These are phyloP conservation scores for Drosophila erecta DNA, from an alignment of 1,140 invertebrate species.

Conservation along the genomic window DNA sequence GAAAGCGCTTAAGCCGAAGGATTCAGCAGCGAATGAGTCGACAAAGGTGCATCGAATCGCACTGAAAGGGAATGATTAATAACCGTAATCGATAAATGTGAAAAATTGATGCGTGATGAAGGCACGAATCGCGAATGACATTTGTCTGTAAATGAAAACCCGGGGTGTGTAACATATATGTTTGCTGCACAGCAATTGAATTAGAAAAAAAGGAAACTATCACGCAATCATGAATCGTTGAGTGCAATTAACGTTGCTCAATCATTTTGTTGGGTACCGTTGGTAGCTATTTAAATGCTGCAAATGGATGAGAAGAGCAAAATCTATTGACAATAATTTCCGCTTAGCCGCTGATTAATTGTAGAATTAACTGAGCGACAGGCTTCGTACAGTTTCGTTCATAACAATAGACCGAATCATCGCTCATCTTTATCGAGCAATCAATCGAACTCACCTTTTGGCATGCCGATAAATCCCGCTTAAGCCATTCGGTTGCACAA, in stretches of 20 bases:
- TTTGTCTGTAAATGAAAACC: too few species aligned
- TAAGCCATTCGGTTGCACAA: slow-evolving; percentile 43
- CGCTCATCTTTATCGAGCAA: slow-evolving; percentile 66
- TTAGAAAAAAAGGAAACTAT: not conserved
- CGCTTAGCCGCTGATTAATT: slow-evolving; percentile 1
- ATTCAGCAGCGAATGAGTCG: slow-evolving; percentile 25
- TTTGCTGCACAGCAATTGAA: not conserved
- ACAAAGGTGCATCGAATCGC: slow-evolving; percentile 31
- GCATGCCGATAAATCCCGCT: slow-evolving; percentile 32
- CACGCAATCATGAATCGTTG: too few species aligned
- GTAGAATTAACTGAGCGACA: not conserved
- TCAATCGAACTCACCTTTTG: slow-evolving; percentile 56
- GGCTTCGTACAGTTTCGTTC: not conserved
- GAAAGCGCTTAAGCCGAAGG: slow-evolving; percentile 39
- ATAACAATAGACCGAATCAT: slow-evolving; percentile 27
- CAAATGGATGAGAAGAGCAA: too few species aligned
- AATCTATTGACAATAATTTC: not conserved
- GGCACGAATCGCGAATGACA: not conserved
- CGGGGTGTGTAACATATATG: not conserved
- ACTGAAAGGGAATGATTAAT: slow-evolving; percentile 44
- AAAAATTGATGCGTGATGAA: slow-evolving; percentile 16
- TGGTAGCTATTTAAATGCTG: too few species aligned
- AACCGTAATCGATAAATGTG: slow-evolving; percentile 34
- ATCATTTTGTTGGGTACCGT: too few species aligned
- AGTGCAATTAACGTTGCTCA: too few species aligned